Conservation (phyloP, 2,888 invertebrate species). For the Euzophera pinguis region DNA sequence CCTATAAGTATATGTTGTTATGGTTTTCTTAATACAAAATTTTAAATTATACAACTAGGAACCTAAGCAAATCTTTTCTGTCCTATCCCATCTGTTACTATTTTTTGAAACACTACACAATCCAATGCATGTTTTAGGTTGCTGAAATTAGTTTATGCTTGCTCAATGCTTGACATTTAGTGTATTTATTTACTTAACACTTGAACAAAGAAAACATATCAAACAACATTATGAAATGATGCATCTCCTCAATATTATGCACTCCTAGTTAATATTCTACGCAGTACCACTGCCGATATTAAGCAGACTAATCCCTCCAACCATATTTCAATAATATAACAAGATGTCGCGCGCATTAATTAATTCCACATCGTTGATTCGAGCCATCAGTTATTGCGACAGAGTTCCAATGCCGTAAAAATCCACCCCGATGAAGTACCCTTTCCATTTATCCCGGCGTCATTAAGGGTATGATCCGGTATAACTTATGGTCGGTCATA, state of each 20-base stretch:
- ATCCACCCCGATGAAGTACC: constrained; percentile 50
- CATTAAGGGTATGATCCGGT: constrained; percentile 74
- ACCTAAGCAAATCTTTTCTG: background rate
- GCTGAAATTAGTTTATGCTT: too few relatives aligned
- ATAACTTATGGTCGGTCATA: constrained; percentile 74
- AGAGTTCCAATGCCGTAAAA: constrained; percentile 49
- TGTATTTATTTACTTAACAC: too few relatives aligned
- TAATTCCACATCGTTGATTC: constrained; percentile 65
- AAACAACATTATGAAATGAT: too few relatives aligned
- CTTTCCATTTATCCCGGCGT: constrained; percentile 65
- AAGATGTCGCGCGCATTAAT: constrained; percentile 68
- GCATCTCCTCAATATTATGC: background rate
- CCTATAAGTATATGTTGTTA: too few relatives aligned
- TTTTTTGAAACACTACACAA: too few relatives aligned
- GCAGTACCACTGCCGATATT: constrained; percentile 35
- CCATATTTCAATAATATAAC: constrained; percentile 63
- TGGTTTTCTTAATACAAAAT: too few relatives aligned
- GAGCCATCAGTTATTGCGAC: constrained; percentile 42
- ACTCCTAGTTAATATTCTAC: constrained; percentile 21
- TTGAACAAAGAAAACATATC: too few relatives aligned
- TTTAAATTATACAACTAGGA: background rate
- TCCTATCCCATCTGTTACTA: too few relatives aligned
- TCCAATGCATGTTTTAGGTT: too few relatives aligned
- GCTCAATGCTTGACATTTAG: too few relatives aligned
- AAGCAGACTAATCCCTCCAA: constrained; percentile 50